These are phyloP conservation scores for Alectura lathami DNA, from an alignment of 2,113 vertebrate species.

Conservation along the genomic window DNA sequence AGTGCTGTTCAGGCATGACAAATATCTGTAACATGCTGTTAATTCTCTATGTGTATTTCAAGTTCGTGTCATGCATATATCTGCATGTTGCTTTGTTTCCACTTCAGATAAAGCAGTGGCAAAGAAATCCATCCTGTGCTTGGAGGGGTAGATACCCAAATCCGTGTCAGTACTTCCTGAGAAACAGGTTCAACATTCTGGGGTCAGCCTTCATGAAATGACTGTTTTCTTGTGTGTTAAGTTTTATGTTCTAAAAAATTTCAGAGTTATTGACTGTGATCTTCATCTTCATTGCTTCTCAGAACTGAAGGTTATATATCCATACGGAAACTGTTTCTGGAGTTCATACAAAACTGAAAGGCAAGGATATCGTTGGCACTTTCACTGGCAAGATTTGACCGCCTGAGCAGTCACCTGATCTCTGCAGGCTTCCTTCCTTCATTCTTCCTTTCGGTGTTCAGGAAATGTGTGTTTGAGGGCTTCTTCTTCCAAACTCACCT, in stretches of 20 bases:
- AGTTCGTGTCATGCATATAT: fast-evolving
- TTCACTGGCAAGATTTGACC: neutral
- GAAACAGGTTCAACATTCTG: neutral
- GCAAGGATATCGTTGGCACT: neutral
- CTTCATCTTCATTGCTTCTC: neutral
- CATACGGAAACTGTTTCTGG: neutral
- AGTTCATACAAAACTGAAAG: neutral
- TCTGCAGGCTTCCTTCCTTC: neutral
- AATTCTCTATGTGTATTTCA: neutral
- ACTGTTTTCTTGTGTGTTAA: neutral
- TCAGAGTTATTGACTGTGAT: neutral
- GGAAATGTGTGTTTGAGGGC: neutral
- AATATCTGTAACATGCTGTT: neutral
- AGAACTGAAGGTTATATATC: neutral
- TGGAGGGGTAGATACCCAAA: neutral
- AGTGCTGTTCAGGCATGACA: neutral
- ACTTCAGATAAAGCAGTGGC: neutral
- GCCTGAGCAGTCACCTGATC: neutral
- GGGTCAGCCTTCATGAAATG: neutral
- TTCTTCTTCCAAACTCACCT: neutral
- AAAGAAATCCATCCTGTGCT: neutral
- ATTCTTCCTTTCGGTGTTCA: neutral
- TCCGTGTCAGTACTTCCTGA: neutral
- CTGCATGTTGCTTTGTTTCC: neutral
- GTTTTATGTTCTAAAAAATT: neutral